Evolutionary conservation across 2,888 invertebrate genomes (phyloP).

Genomic region (Cheilosia soror): DNA sequence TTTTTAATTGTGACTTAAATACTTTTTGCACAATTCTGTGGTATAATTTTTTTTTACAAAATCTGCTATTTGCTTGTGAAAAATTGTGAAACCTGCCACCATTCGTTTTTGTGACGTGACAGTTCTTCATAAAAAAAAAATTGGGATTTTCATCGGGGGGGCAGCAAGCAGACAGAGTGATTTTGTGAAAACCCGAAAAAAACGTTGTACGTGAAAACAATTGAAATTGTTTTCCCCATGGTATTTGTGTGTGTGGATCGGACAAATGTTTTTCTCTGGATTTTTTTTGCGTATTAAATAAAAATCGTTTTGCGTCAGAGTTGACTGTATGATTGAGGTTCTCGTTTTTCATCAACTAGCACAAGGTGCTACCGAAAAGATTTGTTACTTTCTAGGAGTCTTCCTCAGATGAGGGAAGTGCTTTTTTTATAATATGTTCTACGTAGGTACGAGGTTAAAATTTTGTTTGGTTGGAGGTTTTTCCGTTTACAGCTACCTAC

Average conservation of each 20-base stretch:
- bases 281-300: constrained; percentile 47
- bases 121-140: constrained; percentile 37
- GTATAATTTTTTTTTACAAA: constrained; percentile 36
- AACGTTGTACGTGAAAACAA: constrained; percentile 25
- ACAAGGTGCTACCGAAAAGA: neutral
- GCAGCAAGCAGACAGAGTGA: constrained; percentile 1
- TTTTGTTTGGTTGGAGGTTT: neutral
- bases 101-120: constrained; percentile 61
- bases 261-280: constrained; percentile 8
- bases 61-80: constrained; percentile 4
- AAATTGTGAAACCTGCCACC: constrained; percentile 34
- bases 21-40: neutral
- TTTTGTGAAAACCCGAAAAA: constrained; percentile 43
- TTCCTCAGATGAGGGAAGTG: neutral
- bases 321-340: constrained; percentile 1
- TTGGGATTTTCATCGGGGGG: constrained; percentile 12
- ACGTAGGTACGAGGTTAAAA: neutral
- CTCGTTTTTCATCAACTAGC: constrained; percentile 17
- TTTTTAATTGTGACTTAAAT: constrained; percentile 1
- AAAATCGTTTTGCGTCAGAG: constrained; percentile 47
- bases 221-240: constrained; percentile 25
- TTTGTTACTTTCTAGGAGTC: constrained; percentile 2
- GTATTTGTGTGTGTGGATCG: constrained; percentile 23
- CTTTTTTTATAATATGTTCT: neutral
- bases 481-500: neutral